Evolutionary conservation across 2,113 vertebrate species (phyloP), one percentile per base, ranked within the genome.

Genomic region (Benthochromis sp.): DNA sequence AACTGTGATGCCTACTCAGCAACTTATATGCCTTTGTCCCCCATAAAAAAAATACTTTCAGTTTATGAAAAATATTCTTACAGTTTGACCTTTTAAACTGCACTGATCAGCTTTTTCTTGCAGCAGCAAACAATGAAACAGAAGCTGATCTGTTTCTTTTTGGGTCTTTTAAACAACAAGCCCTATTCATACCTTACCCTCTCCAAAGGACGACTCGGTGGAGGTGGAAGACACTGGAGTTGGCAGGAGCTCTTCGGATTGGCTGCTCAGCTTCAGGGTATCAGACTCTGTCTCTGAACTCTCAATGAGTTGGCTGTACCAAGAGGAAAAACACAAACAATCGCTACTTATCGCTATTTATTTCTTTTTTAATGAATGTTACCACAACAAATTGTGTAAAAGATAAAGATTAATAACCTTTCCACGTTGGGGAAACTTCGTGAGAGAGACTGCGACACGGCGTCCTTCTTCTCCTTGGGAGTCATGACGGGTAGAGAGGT

Each of bases 241-340:
- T 78, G 97, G 96, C 24, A 97, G 89, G 63, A 96, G 90, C 79
- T 98, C 98, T 45, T 99, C 98, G 5, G 98, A 97, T 12, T 95
- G 97, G 81, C 97, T 96, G 61, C 93, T 95, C 54, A 78, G 94
- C 87, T 91, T 96, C 94, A 94, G 96, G 40, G 27, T 63, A 8
- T 99, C 97, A 21, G 86, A 89, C 86, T 98, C 97, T 4, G 95
- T 94, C 66, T 98, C 98, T 93, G 96, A 93, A 81, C 91, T 92
- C 89, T 96, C 96, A 17, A 86, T 93, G 47, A 95, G 89, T 38
- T 93, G 94, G 78, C 91, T 95, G 73, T 6, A 17, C 69, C 21
- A 86, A 54, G 9, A 89, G 8, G 36, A 17, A 82, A 40, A 83
- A 61, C 40, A 63, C 3, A 3, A 5, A 43, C 4, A 29, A 47